Conservation (phyloP, 2,888 invertebrate species). For the Cacoxenus indagator region DNA sequence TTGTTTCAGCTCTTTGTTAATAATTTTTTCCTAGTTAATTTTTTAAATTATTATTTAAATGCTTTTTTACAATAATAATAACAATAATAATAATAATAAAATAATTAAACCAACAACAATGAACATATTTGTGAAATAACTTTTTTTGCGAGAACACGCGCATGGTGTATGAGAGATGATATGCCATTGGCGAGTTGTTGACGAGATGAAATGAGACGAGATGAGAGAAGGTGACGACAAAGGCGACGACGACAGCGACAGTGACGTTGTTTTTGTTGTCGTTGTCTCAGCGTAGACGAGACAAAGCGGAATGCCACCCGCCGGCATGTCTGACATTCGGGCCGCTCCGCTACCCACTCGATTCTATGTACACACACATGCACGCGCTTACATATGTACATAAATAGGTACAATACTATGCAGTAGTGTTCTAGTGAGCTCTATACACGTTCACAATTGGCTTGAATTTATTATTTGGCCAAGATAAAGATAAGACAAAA, state of each 20-base stretch:
- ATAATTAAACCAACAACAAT: conserved; percentile 22
- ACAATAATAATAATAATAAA: conserved; percentile 31
- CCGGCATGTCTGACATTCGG: background rate
- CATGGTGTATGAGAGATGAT: background rate
- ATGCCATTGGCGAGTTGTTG: too few relatives aligned
- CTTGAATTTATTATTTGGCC: background rate
- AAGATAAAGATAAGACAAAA: background rate
- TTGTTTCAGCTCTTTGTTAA: conserved; percentile 40
- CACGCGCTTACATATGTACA: conserved; percentile 13
- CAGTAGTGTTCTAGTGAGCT: background rate
- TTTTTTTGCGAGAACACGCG: background rate
- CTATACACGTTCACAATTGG: background rate
- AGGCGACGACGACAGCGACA: background rate
- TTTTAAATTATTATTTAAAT: conserved; percentile 58
- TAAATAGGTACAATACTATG: too few relatives aligned
- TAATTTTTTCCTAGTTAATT: conserved; percentile 51
- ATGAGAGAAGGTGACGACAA: background rate
- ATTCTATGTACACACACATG: background rate
- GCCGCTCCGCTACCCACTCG: background rate
- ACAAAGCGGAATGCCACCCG: background rate
- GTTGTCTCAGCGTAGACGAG: background rate
- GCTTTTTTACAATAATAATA: conserved; percentile 37
- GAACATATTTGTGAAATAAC: background rate
- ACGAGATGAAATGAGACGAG: background rate
- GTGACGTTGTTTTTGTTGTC: too few relatives aligned